Percentiles rank a stretch among this genome's conserved stretches.
Evolutionary conservation across 2,113 vertebrate genomes (phyloP).

Genomic region (Tyto alba): DNA sequence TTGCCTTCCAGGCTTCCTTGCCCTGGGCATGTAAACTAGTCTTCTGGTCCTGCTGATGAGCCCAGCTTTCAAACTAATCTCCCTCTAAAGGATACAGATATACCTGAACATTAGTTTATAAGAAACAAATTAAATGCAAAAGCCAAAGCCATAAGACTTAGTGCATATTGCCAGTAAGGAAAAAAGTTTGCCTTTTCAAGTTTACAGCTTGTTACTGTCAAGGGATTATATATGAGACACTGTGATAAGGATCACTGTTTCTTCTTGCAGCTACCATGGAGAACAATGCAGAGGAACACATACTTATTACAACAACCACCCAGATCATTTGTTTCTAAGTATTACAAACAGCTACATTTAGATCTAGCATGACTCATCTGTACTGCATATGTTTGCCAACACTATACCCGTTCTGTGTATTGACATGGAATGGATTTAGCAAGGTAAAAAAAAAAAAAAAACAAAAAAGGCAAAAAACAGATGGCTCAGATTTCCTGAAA

Average conservation of each 20-base stretch:
- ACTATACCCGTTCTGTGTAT: background rate
- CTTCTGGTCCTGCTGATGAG: background rate
- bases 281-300: background rate
- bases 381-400: background rate
- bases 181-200: background rate
- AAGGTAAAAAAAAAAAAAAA: background rate
- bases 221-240: background rate
- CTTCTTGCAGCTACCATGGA: background rate
- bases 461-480: background rate
- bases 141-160: background rate
- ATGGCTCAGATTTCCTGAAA: background rate
- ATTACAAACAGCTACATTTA: background rate
- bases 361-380: background rate
- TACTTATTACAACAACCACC: background rate
- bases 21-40: background rate
- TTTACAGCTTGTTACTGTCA: background rate
- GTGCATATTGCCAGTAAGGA: background rate
- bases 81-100: background rate
- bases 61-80: background rate
- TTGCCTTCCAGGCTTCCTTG: conserved; percentile 35
- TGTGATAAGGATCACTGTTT: background rate
- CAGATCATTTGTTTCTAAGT: background rate
- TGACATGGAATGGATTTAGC: background rate
- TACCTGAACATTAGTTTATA: background rate
- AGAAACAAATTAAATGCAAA: background rate